Conservation (phyloP, 2,797 vertebrate genomes). For the Tympanoctomys barrerae region DNA sequence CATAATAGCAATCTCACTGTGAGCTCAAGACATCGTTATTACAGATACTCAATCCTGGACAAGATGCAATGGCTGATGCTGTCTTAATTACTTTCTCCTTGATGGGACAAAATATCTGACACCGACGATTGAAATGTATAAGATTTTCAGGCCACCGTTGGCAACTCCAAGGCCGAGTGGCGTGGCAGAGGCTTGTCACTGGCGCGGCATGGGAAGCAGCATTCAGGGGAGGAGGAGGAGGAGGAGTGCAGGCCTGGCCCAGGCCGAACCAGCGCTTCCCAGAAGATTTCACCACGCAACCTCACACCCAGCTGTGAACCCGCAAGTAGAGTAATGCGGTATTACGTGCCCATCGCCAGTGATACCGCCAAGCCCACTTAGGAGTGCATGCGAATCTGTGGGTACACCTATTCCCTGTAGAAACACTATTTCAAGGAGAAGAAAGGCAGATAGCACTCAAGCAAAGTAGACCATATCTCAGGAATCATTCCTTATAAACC, state of each 20-base stretch:
- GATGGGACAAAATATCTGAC: background rate
- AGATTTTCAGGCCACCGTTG: background rate
- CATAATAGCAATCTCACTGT: background rate
- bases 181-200: background rate
- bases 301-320: background rate
- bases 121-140: background rate
- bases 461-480: background rate
- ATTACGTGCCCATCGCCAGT: background rate
- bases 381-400: background rate
- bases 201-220: background rate
- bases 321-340: background rate
- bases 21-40: background rate
- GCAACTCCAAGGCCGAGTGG: background rate
- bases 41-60: background rate
- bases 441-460: background rate
- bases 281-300: background rate
- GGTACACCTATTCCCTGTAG: rapidly evolving
- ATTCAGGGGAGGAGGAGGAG: background rate
- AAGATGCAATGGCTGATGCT: background rate
- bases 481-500: background rate
- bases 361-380: background rate
- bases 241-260: background rate
- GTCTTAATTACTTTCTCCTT: background rate
- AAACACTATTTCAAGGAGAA: background rate
- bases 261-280: too few species aligned